These are phyloP conservation scores for Maconellicoccus hirsutus DNA, from an alignment of 1,140 invertebrate species.

Conservation along the genomic window DNA sequence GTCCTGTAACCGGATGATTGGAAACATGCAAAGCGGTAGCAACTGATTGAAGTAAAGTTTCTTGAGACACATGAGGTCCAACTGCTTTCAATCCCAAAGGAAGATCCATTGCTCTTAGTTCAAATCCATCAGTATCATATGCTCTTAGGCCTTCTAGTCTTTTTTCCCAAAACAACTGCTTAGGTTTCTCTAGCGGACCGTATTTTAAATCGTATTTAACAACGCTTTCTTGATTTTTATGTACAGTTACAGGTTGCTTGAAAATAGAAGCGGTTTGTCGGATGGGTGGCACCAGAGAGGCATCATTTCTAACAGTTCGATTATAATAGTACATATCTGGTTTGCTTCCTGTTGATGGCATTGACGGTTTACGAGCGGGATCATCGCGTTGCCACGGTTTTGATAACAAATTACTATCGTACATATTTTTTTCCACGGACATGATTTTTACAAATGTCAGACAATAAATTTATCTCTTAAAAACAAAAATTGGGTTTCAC, in stretches of 20 bases:
- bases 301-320: slow-evolving; percentile 72
- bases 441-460: slow-evolving; percentile 1
- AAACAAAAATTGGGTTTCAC: not conserved
- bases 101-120: slow-evolving; percentile 69
- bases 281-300: slow-evolving; percentile 84
- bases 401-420: not conserved
- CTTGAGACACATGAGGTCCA: slow-evolving; percentile 80
- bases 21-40: slow-evolving; percentile 75
- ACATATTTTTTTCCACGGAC: slow-evolving; percentile 3
- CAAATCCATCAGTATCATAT: slow-evolving; percentile 68
- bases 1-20: slow-evolving; percentile 74
- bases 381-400: not conserved
- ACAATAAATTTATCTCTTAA: not conserved
- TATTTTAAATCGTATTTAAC: slow-evolving; percentile 82
- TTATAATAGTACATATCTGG: slow-evolving; percentile 35
- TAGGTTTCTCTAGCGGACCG: slow-evolving; percentile 81
- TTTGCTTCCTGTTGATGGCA: not conserved
- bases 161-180: slow-evolving; percentile 98
- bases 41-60: slow-evolving; percentile 82
- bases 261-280: slow-evolving; percentile 97
- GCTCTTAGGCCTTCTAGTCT: slow-evolving; percentile 78
- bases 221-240: slow-evolving; percentile 78
- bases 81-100: slow-evolving; percentile 79
- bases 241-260: slow-evolving; percentile 94
- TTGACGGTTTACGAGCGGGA: not conserved